phyloP scores from a whole-genome alignment of 35 echinoderm and acorn worm genomes.

The Apostichopus japonicus region DNA sequence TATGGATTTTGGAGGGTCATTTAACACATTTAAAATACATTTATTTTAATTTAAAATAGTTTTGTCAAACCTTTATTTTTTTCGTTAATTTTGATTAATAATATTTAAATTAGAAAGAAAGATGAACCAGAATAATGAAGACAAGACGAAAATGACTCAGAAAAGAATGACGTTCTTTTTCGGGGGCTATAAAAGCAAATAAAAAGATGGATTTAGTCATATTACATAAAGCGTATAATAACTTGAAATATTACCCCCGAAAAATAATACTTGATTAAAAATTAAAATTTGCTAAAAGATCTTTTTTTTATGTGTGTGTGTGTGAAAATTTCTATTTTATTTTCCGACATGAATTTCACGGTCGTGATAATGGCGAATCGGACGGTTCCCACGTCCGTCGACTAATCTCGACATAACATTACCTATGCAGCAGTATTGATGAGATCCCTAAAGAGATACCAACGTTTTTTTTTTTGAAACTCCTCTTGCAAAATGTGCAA shows the following conservation, averaged over 20 bases:
- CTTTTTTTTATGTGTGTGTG: background rate
- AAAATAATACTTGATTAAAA: background rate
- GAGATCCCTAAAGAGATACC: no score
- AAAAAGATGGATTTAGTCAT: no score
- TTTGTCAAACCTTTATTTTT: no score
- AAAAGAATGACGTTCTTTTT: no score
- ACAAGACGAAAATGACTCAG: no score
- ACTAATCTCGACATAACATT: background rate
- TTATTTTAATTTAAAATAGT: no score
- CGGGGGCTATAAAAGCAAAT: no score
- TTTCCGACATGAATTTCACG: background rate
- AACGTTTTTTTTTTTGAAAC: background rate
- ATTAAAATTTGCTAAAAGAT: background rate
- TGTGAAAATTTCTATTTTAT: background rate
- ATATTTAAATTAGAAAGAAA: no score
- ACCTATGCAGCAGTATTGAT: background rate
- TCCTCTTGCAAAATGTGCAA: background rate
- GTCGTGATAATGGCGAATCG: background rate
- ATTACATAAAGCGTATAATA: background rate
- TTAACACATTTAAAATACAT: no score
- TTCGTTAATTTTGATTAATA: no score
- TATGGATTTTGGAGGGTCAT: no score
- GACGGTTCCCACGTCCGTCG: constrained; percentile 7
- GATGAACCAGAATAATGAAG: no score
- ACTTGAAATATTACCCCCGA: background rate